Percentiles rank a stretch among this genome's conserved stretches.
Conservation (phyloP, 2,797 vertebrate genomes). For the Notolepis coatsorum region DNA sequence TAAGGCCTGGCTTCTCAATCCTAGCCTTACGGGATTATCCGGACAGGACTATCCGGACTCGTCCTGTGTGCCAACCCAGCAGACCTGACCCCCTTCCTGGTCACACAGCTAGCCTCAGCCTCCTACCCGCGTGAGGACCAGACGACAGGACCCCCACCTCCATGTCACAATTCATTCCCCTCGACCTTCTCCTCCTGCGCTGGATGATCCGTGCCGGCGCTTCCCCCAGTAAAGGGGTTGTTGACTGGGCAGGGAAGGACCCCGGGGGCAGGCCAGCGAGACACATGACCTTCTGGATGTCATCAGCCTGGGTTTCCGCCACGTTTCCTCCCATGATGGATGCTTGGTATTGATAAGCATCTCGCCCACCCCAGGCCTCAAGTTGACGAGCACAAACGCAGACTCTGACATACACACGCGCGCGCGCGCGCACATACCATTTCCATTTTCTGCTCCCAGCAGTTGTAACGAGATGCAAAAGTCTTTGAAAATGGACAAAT, state of each 20-base stretch:
- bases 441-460: no score
- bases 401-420: no score
- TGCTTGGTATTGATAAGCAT: slow-evolving; percentile 62
- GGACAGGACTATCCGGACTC: no score
- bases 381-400: not conserved
- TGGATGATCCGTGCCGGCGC: not conserved
- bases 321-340: slow-evolving; percentile 58
- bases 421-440: no score
- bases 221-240: slow-evolving; percentile 7
- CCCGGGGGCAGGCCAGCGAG: slow-evolving; percentile 28
- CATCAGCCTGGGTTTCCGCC: slow-evolving; percentile 42
- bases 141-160: not conserved
- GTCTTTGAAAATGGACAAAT: no score
- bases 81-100: no score
- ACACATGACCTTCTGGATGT: slow-evolving; percentile 44
- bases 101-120: not conserved
- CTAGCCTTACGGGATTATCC: no score
- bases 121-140: not conserved
- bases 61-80: no score
- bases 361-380: slow-evolving; percentile 14
- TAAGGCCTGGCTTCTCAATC: no score
- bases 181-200: not conserved
- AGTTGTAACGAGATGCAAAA: no score
- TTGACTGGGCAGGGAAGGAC: slow-evolving; percentile 28
- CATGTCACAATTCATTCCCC: not conserved